Evolutionary conservation across 2,888 invertebrate genomes (phyloP).

Genomic region (Drosophila suboccidentalis): DNA sequence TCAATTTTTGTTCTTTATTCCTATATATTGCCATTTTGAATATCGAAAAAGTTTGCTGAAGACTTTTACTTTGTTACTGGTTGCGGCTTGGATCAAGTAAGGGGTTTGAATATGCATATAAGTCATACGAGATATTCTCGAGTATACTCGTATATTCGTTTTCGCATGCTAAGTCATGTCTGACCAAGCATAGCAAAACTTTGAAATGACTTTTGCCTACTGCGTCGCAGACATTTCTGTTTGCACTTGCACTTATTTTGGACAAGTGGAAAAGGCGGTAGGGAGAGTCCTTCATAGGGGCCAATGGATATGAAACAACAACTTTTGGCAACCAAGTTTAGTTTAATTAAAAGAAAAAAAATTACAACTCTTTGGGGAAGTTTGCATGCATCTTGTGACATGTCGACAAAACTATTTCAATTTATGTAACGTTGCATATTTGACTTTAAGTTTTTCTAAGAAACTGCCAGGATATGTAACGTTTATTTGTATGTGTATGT

Average conservation of each 20-base stretch:
- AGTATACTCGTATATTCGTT: conserved; percentile 31
- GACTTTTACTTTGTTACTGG: conserved; percentile 48
- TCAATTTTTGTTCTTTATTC: conserved; percentile 1
- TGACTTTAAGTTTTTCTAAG: conserved; percentile 36
- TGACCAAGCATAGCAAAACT: conserved; percentile 74
- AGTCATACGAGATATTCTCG: conserved; percentile 36
- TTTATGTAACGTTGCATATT: conserved; percentile 66
- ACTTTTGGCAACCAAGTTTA: conserved; percentile 64
- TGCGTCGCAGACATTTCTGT: conserved; percentile 54
- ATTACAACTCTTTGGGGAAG: conserved; percentile 52
- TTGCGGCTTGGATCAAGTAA: conserved; percentile 9
- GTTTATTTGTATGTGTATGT: conserved; percentile 3
- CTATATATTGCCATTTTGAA: conserved; percentile 61
- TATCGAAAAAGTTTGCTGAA: conserved; percentile 70
- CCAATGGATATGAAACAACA: conserved; percentile 45
- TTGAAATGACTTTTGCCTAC: conserved; percentile 80
- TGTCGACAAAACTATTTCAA: conserved; percentile 73
- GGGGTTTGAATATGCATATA: conserved; percentile 22
- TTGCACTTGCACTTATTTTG: conserved; percentile 60
- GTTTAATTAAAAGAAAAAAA: conserved; percentile 72
- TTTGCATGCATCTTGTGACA: conserved; percentile 59
- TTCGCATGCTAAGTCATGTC: conserved; percentile 68
- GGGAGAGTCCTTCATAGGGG: conserved; percentile 5
- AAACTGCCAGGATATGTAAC: conserved; percentile 8
- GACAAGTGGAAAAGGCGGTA: background rate